phyloP scores from a whole-genome alignment of 2,888 invertebrate genomes.

The Netelia inedita region DNA sequence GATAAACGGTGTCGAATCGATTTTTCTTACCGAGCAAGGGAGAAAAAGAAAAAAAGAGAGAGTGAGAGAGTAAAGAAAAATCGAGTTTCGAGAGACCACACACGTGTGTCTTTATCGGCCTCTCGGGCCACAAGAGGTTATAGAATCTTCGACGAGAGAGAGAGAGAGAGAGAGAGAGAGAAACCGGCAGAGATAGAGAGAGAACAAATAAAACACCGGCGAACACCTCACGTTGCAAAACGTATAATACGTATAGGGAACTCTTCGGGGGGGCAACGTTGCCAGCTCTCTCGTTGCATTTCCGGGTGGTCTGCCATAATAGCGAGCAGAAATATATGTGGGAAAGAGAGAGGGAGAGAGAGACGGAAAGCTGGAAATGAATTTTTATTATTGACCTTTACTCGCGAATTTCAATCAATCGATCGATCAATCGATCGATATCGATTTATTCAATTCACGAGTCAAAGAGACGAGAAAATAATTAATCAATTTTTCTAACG shows the following conservation, averaged over 20 bases:
- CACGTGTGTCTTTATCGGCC: conserved; percentile 52
- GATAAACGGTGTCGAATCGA: conserved; percentile 50
- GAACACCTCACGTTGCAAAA: conserved; percentile 14
- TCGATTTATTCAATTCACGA: too few species aligned
- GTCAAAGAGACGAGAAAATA: too few species aligned
- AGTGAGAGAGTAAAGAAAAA: neutral
- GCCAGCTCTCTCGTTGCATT: conserved; percentile 39
- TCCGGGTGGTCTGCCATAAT: conserved; percentile 36
- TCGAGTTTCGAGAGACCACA: conserved; percentile 3
- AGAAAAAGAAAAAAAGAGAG: neutral
- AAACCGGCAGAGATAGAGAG: neutral
- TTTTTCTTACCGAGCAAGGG: conserved; percentile 27
- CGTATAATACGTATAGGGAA: conserved; percentile 33
- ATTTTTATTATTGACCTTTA: neutral
- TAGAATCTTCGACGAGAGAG: conserved; percentile 48
- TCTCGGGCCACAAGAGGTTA: conserved; percentile 42
- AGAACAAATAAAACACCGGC: neutral
- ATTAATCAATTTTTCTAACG: too few species aligned
- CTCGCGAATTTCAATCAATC: too few species aligned
- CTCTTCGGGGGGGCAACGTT: conserved; percentile 42
- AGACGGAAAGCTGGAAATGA: neutral
- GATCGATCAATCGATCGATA: too few species aligned
- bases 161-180: neutral
- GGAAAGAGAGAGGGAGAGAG: neutral
- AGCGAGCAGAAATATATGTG: neutral